Evolutionary conservation across 2,797 vertebrate genomes (phyloP).

Genomic region (Ptychadena robeensis): DNA sequence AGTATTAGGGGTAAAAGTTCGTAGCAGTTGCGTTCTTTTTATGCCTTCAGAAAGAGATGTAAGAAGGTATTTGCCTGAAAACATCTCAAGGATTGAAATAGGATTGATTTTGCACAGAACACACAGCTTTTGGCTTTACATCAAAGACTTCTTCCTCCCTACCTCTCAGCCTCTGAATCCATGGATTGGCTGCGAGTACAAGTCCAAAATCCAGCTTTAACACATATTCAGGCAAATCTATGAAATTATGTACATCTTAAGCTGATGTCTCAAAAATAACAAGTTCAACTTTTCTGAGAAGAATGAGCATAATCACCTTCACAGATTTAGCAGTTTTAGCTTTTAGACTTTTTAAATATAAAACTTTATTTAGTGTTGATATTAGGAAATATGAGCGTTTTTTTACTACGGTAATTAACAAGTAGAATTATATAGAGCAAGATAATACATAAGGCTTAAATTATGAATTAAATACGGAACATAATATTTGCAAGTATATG

Average conservation of each 20-base stretch:
- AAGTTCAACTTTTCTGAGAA: constrained; percentile 2
- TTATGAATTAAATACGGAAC: too few relatives aligned
- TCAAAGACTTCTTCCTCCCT: constrained; percentile 51
- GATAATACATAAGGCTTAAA: too few relatives aligned
- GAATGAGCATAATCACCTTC: neutral
- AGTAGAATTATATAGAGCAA: too few relatives aligned
- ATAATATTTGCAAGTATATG: too few relatives aligned
- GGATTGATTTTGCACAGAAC: constrained; percentile 49
- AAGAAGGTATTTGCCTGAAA: constrained; percentile 34
- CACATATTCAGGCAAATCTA: constrained; percentile 8
- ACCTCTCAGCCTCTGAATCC: neutral
- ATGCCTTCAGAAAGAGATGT: constrained; percentile 6
- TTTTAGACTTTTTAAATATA: too few relatives aligned
- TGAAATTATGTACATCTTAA: constrained; percentile 30
- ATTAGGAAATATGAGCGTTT: too few relatives aligned
- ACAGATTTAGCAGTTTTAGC: neutral
- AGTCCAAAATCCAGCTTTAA: constrained; percentile 40
- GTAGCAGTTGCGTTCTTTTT: constrained; percentile 8
- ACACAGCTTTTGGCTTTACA: constrained; percentile 50
- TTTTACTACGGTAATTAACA: too few relatives aligned
- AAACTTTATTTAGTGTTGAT: too few relatives aligned
- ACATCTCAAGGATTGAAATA: constrained; percentile 42
- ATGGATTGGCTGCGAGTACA: constrained; percentile 24
- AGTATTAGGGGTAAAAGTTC: neutral
- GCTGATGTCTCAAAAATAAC: constrained; percentile 3